These are phyloP conservation scores for Ptychochromis oligacanthus DNA, from an alignment of 2,113 vertebrate species.

Conservation along the genomic window DNA sequence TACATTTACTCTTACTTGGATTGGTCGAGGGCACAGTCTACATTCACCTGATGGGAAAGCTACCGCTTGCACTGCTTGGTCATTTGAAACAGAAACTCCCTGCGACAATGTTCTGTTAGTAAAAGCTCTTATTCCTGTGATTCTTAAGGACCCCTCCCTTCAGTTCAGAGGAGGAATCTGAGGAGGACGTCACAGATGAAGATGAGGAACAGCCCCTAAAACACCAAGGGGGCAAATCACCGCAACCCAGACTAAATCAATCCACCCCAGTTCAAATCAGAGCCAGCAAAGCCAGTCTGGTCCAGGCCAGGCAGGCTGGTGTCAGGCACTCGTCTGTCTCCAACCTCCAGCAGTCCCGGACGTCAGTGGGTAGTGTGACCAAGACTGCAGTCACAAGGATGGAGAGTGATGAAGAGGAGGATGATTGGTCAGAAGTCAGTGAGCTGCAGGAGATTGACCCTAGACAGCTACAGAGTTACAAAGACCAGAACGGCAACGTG, in stretches of 20 bases:
- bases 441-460: constrained; percentile 77
- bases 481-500: constrained; percentile 72
- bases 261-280: constrained; percentile 19
- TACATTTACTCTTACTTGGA: too few relatives aligned
- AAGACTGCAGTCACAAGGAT: constrained; percentile 50
- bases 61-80: too few relatives aligned
- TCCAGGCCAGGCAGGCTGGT: constrained; percentile 29
- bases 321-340: neutral
- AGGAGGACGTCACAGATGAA: constrained; percentile 78
- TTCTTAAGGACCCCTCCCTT: constrained; percentile 85
- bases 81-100: neutral
- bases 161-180: constrained; percentile 88
- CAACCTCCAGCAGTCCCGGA: constrained; percentile 34
- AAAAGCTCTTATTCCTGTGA: neutral
- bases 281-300: constrained; percentile 19
- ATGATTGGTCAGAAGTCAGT: constrained; percentile 73
- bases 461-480: constrained; percentile 51
- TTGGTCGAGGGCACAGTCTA: too few relatives aligned
- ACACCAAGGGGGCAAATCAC: constrained; percentile 55
- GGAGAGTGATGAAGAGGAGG: constrained; percentile 74
- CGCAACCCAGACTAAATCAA: constrained; percentile 16
- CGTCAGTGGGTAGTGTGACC: constrained; percentile 27
- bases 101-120: neutral
- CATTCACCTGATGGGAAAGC: too few relatives aligned
- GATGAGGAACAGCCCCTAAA: constrained; percentile 59